These are phyloP conservation scores for Stegostoma tigrinum DNA, from an alignment of 2,113 vertebrate species.

Conservation along the genomic window DNA sequence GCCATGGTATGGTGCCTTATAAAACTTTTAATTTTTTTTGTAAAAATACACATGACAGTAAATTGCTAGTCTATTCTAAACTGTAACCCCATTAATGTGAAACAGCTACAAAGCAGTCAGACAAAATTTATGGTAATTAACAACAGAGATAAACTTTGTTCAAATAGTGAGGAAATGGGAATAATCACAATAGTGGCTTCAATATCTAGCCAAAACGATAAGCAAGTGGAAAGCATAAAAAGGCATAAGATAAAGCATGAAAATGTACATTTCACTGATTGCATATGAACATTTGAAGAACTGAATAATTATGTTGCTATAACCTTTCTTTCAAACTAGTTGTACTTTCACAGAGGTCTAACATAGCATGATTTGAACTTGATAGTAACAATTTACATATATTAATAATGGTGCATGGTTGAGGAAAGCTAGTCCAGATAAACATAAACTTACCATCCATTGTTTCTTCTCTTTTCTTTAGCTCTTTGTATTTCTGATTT, in stretches of 20 bases:
- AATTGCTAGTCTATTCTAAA: too few species aligned
- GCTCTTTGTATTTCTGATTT: conserved; percentile 84
- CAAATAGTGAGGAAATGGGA: neutral
- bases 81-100: neutral
- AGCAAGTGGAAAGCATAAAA: neutral
- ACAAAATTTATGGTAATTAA: neutral
- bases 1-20: too few species aligned
- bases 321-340: neutral
- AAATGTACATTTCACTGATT: neutral
- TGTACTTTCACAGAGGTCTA: neutral
- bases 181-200: neutral
- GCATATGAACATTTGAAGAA: too few species aligned
- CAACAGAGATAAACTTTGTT: neutral
- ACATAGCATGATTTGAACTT: neutral
- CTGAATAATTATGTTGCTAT: neutral
- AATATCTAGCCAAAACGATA: neutral
- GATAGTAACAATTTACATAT: neutral
- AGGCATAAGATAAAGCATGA: neutral
- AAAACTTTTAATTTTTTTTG: too few species aligned
- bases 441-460: conserved; percentile 76
- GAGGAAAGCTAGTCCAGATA: neutral
- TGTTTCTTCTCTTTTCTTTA: conserved; percentile 83
- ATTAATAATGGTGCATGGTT: neutral
- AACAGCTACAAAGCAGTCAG: neutral
- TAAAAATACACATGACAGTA: too few species aligned